Evolutionary conservation across 2,113 vertebrate species (phyloP), one percentile per base, ranked within the genome.

Genomic region (Crocuta crocuta): DNA sequence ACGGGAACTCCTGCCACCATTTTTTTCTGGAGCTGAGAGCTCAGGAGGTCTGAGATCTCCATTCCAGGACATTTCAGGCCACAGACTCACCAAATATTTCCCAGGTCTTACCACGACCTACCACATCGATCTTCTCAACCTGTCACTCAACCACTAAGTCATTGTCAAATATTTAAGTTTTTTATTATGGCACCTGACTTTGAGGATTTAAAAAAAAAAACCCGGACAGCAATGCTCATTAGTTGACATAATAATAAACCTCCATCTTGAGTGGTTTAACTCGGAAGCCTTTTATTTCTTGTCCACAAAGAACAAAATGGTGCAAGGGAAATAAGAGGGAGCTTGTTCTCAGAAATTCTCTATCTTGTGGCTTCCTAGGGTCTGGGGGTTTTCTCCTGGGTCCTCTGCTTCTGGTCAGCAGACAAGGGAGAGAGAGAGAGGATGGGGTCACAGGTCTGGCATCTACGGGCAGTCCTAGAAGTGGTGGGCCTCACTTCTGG

Each of bases 321-420:
- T 7, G 4, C 24, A 1, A 12, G 1, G 13, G 23, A 31, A 12
- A 16, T 5, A 12, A 48, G 5, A 2, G 0, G n/a, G 31, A 12
- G 1, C 3, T 70, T 15, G 28, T 17, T 71, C 50, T 43, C 63
- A 39, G 53, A 45, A 12, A 5, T 66, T 66, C 17, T 19, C 45
- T 71, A 17, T 17, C 11, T 65, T 17, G 43, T 55, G 82, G 16
- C 23, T 74, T 74, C 48, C 8, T n/a, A 35, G 28, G 43, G 19
- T 12, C 66, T 66, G 19, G 9, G 3, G 3, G 53, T 73, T 2
- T 19, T 33, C 24, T n/a, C 19, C 10, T 17, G 35, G 19, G 23
- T 48, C 31, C 26, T 66, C 39, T 53, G 58, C 28, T 43, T 78
- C 21, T 53, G 33, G 58, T 61, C 21, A 76, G 58, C 81, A 68